Evolutionary conservation across 2,888 invertebrate species (phyloP).

Genomic region (Gisinianus flammeolus): DNA sequence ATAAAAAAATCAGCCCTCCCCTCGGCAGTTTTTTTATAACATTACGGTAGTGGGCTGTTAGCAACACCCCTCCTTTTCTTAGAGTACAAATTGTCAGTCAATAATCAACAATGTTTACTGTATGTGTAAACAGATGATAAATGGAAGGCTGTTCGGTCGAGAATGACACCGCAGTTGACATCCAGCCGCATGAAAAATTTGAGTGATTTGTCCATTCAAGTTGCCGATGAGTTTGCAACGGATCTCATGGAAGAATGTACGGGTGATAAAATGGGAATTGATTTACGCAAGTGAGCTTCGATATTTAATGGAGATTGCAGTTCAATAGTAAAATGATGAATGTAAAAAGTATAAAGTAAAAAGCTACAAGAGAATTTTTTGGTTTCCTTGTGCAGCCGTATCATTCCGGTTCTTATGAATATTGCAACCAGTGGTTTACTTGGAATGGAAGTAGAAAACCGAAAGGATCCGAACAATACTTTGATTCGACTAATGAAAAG

Average conservation of each 20-base stretch:
- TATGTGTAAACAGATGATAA: constrained; percentile 36
- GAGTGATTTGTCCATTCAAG: constrained; percentile 41
- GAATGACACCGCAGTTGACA: constrained; percentile 51
- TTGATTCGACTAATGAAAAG: constrained; percentile 47
- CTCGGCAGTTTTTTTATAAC: too few relatives aligned
- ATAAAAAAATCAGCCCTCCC: too few relatives aligned
- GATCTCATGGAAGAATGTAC: constrained; percentile 34
- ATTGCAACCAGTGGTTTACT: constrained; percentile 49
- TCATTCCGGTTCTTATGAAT: constrained; percentile 38
- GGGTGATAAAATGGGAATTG: constrained; percentile 48
- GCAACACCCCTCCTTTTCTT: too few relatives aligned
- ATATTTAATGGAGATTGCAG: too few relatives aligned
- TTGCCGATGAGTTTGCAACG: constrained; percentile 44
- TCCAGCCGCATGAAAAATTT: constrained; percentile 50
- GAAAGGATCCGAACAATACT: constrained; percentile 51
- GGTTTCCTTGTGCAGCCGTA: background rate
- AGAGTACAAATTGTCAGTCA: too few relatives aligned
- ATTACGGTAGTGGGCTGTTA: too few relatives aligned
- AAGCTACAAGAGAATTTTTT: too few relatives aligned
- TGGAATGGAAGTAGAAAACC: constrained; percentile 48
- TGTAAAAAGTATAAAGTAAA: too few relatives aligned
- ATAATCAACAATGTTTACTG: background rate
- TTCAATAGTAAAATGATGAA: too few relatives aligned
- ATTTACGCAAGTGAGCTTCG: constrained; percentile 42
- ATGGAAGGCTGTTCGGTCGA: constrained; percentile 47